Conservation (phyloP, 1,140 invertebrate species). For the Drosophila cardini region DNA sequence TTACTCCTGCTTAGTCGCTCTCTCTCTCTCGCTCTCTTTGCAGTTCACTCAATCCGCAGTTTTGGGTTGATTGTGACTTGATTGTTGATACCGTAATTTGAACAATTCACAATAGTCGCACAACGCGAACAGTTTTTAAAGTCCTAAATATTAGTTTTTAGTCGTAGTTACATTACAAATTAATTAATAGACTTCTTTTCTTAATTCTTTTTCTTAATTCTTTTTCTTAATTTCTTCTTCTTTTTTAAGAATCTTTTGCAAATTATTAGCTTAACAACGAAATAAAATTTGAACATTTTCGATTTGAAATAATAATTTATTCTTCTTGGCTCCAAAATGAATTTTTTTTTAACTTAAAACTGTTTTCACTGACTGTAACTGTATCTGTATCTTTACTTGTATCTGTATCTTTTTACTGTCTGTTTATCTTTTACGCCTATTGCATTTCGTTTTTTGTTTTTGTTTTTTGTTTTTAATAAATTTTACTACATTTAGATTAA, state of each 20-base stretch:
- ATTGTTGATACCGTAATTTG: constrained; percentile 77
- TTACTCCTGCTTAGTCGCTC: constrained; percentile 18
- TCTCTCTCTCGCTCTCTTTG: constrained; percentile 18
- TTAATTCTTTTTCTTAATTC: neutral
- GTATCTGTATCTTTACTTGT: constrained; percentile 31
- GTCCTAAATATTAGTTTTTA: constrained; percentile 62
- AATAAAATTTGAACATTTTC: constrained; percentile 76
- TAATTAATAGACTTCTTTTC: constrained; percentile 61
- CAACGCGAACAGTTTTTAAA: constrained; percentile 69
- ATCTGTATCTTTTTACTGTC: constrained; percentile 30
- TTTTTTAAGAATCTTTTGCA: constrained; percentile 48
- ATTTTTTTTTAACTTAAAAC: constrained; percentile 43
- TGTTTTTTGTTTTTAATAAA: constrained; percentile 54
- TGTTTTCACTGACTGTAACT: constrained; percentile 29
- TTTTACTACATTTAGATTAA: constrained; percentile 75
- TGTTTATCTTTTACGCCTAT: constrained; percentile 46
- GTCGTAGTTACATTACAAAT: constrained; percentile 69
- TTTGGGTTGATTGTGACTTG: constrained; percentile 64
- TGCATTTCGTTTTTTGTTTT: constrained; percentile 51
- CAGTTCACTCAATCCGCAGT: constrained; percentile 45
- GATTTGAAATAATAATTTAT: constrained; percentile 51
- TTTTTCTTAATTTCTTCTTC: neutral
- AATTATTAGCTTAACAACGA: constrained; percentile 68
- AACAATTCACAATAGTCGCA: constrained; percentile 82
- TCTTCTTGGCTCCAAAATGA: constrained; percentile 73